A percentile compares a stretch with the other conserved stretches of the same genome.
Conservation (phyloP, 1,140 invertebrate genomes). For the Probaryconus sp. region DNA sequence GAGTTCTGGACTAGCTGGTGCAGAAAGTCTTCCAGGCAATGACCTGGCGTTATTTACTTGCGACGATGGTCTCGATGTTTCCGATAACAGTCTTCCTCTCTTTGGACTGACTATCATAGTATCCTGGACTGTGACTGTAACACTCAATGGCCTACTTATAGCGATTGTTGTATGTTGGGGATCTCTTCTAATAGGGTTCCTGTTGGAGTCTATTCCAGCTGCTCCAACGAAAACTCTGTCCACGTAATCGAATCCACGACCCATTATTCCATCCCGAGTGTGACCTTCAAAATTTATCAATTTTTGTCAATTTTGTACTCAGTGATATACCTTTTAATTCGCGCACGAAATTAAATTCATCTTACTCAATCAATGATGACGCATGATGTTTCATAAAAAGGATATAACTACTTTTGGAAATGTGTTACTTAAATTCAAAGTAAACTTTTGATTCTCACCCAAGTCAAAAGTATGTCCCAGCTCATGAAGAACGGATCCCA, state of each 20-base stretch:
- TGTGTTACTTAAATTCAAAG: no score
- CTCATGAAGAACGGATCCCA: slow-evolving; percentile 96
- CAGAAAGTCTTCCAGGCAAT: slow-evolving; percentile 68
- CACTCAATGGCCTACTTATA: slow-evolving; percentile 72
- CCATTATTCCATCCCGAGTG: slow-evolving; percentile 94
- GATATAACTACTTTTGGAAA: no score
- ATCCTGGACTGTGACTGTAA: slow-evolving; percentile 74
- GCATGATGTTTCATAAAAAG: no score
- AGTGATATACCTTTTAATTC: no score
- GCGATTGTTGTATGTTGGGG: slow-evolving; percentile 75
- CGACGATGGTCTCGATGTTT: slow-evolving; percentile 67
- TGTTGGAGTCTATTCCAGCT: slow-evolving; percentile 72
- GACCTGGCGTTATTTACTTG: slow-evolving; percentile 24
- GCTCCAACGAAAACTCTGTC: slow-evolving; percentile 84
- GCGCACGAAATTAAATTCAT: no score
- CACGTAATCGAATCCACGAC: slow-evolving; percentile 93
- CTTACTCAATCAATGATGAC: no score
- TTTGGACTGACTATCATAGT: slow-evolving; percentile 57
- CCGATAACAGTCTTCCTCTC: slow-evolving; percentile 70
- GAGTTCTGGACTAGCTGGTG: slow-evolving; percentile 74
- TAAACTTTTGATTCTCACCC: no score
- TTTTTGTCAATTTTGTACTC: no score
- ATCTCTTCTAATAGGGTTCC: slow-evolving; percentile 71
- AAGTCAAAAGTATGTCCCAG: slow-evolving; percentile 96
- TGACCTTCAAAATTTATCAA: no score